Base-by-base conservation (phyloP, 2,113 vertebrate genomes). In the Tragelaphus strepsiceros region DNA sequence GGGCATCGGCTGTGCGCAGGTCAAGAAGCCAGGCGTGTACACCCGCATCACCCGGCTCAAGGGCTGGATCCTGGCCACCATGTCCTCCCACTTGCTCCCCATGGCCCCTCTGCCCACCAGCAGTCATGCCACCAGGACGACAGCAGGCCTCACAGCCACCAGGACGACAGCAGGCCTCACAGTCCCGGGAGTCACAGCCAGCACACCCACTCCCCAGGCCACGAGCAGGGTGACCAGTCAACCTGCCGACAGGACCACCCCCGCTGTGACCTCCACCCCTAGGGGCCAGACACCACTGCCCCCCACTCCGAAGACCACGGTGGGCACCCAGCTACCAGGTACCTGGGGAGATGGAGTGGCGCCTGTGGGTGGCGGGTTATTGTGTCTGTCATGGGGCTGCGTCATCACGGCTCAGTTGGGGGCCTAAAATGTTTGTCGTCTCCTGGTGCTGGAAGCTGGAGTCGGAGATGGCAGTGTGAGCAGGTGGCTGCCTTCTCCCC, bases 1-100 rank as follows among this genome's bases (percentile, higher is more conserved):
- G 99, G 99, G 99, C 0, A 97, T 99, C 1, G 99, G 99, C 81
- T 99, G 99, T 10, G 99, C 99, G 2, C 99, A 99, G 98, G 98
- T 99, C 93, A 99, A 98, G 98, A 99, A 97, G 58, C 99, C 99
- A 0, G 99, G 99, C 0, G 99, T 99, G 77, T 99, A 99, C 82
- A 98, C 99, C 10, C 99, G 99, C 0, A 87, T 99, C 86, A 99
- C 99, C 54, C 98, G 92, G 92, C 98, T 99, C 91, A 99, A 98
- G 39, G 99, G 99, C 97, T 99, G 99, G 99, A 99, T 99, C 98
- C 98, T 99, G 95, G 98, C 97, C 0, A 98, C 94, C 91, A 98
- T 99, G 93, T 97, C 98, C 1, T 96, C 95, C 16, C 3, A 17
- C 0, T 39, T 97, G 58, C 53, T 15, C 74, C 86, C 88, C 43